Conservation (phyloP, 2,797 vertebrate species). For the Bradypus variegatus region DNA sequence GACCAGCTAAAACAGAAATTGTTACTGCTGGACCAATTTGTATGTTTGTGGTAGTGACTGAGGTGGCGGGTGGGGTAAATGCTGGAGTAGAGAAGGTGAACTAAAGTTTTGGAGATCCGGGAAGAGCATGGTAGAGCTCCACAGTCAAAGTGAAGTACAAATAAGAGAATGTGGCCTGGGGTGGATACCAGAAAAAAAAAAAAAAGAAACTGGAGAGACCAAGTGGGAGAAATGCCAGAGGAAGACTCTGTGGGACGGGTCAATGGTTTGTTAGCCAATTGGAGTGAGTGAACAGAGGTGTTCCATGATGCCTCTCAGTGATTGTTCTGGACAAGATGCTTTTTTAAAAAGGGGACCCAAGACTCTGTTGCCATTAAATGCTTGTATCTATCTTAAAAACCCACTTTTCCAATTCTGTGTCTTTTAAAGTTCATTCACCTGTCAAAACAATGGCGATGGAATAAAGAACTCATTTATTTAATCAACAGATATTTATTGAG, state of each 20-base stretch:
- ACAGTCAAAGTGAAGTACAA: background rate
- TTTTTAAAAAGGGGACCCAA: background rate
- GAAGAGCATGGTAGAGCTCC: background rate
- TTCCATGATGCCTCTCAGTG: background rate
- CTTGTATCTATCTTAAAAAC: background rate
- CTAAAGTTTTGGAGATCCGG: background rate
- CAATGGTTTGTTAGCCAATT: background rate
- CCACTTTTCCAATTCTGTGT: background rate
- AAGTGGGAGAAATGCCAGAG: background rate
- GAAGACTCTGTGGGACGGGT: background rate
- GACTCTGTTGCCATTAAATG: background rate
- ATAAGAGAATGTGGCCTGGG: background rate
- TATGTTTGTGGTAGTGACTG: no score
- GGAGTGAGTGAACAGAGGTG: background rate
- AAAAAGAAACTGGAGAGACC: background rate
- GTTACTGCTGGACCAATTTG: background rate
- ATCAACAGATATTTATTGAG: background rate
- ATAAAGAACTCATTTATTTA: background rate
- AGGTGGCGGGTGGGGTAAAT: background rate
- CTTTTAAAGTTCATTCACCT: background rate
- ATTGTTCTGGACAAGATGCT: background rate
- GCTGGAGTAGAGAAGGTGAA: background rate
- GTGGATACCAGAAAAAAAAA: no score
- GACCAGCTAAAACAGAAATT: background rate
- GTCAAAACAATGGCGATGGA: background rate